Evolutionary conservation across 2,888 invertebrate species (phyloP).

Genomic region (Hedya salicella): DNA sequence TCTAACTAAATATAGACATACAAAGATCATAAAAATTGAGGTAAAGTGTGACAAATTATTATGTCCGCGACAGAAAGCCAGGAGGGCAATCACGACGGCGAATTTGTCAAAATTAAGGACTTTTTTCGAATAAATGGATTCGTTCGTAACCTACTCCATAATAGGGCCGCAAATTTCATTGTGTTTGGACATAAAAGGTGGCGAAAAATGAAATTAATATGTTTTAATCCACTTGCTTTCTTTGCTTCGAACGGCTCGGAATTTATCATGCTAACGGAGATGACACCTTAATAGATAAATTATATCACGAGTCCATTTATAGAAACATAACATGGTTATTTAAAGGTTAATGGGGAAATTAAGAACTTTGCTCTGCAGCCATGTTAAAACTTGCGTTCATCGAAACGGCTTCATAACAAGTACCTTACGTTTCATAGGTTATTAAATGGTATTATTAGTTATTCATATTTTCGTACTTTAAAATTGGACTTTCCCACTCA

Average conservation of each 20-base stretch:
- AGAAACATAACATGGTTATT: too few species aligned
- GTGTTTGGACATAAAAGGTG: constrained; percentile 28
- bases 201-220: constrained; percentile 33
- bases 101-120: constrained; percentile 43
- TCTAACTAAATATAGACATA: constrained; percentile 54
- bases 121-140: constrained; percentile 39
- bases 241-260: constrained; percentile 19
- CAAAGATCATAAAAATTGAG: constrained; percentile 58
- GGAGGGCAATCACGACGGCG: constrained; percentile 43
- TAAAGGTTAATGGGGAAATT: too few species aligned
- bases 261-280: constrained; percentile 23
- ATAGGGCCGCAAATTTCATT: constrained; percentile 29
- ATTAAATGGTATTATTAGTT: too few species aligned
- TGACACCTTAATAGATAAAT: constrained; percentile 27
- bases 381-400: too few species aligned
- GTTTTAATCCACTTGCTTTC: constrained; percentile 34
- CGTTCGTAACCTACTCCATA: constrained; percentile 37
- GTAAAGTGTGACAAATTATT: constrained; percentile 70
- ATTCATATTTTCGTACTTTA: too few species aligned
- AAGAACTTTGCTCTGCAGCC: too few species aligned
- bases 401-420: too few species aligned
- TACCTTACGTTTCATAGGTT: too few species aligned
- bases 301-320: neutral
- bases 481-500: too few species aligned
- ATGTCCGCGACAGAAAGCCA: constrained; percentile 52